Evolutionary conservation across 2,797 vertebrate species (phyloP).

Genomic region (Acanthurus leucopareius): DNA sequence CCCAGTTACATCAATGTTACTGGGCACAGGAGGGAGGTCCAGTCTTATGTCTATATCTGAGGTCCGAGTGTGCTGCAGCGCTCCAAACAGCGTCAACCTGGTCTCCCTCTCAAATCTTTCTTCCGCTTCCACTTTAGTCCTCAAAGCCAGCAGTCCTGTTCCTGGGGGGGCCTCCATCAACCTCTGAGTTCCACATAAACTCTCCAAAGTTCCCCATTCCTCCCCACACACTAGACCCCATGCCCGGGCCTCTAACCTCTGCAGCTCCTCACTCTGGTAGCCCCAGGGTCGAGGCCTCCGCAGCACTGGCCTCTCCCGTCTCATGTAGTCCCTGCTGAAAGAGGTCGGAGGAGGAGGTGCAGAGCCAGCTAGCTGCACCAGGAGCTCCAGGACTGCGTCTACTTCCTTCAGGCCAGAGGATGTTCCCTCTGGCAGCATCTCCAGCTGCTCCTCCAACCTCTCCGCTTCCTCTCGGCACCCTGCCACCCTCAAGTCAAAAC

Average conservation of each 20-base stretch:
- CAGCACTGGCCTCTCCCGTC: constrained; percentile 79
- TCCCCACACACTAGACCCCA: constrained; percentile 86
- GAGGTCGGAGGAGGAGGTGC: constrained; percentile 84
- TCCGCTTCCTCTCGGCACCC: constrained; percentile 91
- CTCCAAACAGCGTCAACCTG: constrained; percentile 92
- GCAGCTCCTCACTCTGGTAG: constrained; percentile 85
- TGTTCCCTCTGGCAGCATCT: constrained; percentile 79
- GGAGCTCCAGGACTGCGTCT: constrained; percentile 89
- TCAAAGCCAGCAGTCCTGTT: constrained; percentile 88
- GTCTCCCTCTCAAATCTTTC: constrained; percentile 95
- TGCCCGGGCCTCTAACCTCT: constrained; percentile 83
- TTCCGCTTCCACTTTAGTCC: constrained; percentile 83
- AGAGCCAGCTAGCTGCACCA: constrained; percentile 92
- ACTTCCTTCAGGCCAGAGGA: constrained; percentile 83
- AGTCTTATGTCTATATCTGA: constrained; percentile 93
- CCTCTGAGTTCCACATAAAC: constrained; percentile 84
- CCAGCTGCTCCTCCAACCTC: constrained; percentile 91
- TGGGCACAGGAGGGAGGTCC: constrained; percentile 94
- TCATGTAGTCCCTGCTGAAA: constrained; percentile 86
- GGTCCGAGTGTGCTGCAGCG: constrained; percentile 92
- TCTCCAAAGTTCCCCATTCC: constrained; percentile 83
- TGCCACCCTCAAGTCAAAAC: constrained; percentile 92
- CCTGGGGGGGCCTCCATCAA: constrained; percentile 91
- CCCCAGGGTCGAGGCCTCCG: constrained; percentile 78
- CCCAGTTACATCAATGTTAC: constrained; percentile 93